A percentile compares a stretch with the other conserved stretches of the same genome.
Conservation (phyloP, 2,888 invertebrate genomes). For the Heliconius charithonia region DNA sequence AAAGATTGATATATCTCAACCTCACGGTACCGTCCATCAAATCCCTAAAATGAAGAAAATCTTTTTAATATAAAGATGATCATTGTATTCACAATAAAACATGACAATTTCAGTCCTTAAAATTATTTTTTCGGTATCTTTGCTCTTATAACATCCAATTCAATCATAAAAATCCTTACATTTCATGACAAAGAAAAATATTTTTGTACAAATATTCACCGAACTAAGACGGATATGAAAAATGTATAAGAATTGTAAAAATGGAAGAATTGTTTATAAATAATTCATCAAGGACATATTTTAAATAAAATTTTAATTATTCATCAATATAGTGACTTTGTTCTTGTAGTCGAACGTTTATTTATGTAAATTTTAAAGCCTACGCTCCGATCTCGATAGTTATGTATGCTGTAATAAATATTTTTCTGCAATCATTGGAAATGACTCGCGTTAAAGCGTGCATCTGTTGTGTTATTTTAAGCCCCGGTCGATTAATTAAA, state of each 20-base stretch:
- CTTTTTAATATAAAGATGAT: constrained; percentile 13
- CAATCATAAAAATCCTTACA: constrained; percentile 15
- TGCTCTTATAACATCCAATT: constrained; percentile 14
- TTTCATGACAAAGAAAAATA: constrained; percentile 10
- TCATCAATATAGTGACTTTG: background rate
- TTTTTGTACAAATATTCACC: constrained; percentile 12
- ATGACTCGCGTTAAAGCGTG: constrained; percentile 6
- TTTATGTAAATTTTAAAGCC: constrained; percentile 6
- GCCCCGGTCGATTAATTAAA: constrained; percentile 21
- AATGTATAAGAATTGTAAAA: constrained; percentile 9
- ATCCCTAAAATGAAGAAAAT: constrained; percentile 16
- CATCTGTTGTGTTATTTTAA: constrained; percentile 16
- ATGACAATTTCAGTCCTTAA: constrained; percentile 20
- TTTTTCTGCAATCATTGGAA: constrained; percentile 10
- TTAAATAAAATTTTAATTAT: background rate
- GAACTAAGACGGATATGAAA: background rate
- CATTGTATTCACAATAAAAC: constrained; percentile 33
- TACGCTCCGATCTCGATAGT: background rate
- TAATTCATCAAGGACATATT: constrained; percentile 3
- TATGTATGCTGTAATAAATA: background rate
- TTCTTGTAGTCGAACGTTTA: background rate
- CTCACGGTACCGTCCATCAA: constrained; percentile 28
- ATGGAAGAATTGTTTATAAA: background rate
- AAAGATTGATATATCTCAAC: constrained; percentile 11
- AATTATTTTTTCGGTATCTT: constrained; percentile 9